Evolutionary conservation across 2,888 invertebrate species (phyloP).

Genomic region (Chymomyza procnemis): DNA sequence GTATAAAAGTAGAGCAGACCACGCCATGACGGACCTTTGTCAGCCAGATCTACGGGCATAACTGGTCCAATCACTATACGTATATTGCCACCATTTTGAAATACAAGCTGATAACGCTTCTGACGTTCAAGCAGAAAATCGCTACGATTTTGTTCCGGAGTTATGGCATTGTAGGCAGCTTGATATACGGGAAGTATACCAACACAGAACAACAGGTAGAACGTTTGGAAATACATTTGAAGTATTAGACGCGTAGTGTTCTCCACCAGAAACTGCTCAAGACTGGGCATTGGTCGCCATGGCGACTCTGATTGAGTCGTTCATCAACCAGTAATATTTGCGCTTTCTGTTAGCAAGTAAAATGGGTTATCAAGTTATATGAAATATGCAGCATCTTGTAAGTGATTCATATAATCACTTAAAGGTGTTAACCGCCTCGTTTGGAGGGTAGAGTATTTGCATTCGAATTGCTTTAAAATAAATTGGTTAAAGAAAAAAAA

Average conservation of each 20-base stretch:
- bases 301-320: not conserved
- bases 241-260: slow-evolving; percentile 3
- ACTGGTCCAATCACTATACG: slow-evolving; percentile 60
- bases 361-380: slow-evolving; percentile 47
- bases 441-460: not conserved
- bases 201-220: not conserved
- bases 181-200: slow-evolving; percentile 19
- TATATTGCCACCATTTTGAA: slow-evolving; percentile 46
- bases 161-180: slow-evolving; percentile 31
- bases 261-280: slow-evolving; percentile 14
- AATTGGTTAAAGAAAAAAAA: not conserved
- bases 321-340: slow-evolving; percentile 30
- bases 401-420: not conserved
- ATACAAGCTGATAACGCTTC: slow-evolving; percentile 49
- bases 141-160: slow-evolving; percentile 45
- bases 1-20: slow-evolving; percentile 58
- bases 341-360: slow-evolving; percentile 30
- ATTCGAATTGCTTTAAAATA: not conserved
- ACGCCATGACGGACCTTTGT: slow-evolving; percentile 67
- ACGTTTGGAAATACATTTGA: not conserved
- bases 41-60: slow-evolving; percentile 61
- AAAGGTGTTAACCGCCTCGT: not conserved
- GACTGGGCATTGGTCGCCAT: not conserved
- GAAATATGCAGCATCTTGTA: not conserved
- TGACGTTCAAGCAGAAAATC: slow-evolving; percentile 44